phyloP scores from a whole-genome alignment of 1,140 invertebrate species.

The Cheumatopsyche charites region DNA sequence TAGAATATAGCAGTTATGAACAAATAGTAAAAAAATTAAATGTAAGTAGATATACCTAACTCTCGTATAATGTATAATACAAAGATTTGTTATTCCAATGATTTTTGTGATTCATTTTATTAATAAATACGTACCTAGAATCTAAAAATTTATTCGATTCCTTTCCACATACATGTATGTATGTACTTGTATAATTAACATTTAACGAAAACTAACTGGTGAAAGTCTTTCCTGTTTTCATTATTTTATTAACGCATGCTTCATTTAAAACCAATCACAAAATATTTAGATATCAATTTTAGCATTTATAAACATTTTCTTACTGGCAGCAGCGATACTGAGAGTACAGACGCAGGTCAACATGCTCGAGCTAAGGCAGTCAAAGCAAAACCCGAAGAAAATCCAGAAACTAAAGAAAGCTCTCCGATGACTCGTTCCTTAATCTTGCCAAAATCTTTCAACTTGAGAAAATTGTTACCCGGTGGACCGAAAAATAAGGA shows the following conservation, averaged over 20 bases:
- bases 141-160: too few species aligned
- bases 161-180: too few species aligned
- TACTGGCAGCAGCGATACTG: constrained; percentile 45
- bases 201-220: too few species aligned
- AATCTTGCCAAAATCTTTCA: constrained; percentile 32
- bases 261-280: neutral
- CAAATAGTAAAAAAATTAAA: too few species aligned
- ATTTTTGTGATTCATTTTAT: too few species aligned
- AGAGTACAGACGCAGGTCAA: constrained; percentile 40
- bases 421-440: constrained; percentile 34
- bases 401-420: constrained; percentile 36
- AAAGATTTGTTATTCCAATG: too few species aligned
- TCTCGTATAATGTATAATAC: too few species aligned
- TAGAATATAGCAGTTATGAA: too few species aligned
- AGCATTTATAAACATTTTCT: constrained; percentile 3
- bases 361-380: constrained; percentile 19
- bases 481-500: constrained; percentile 45
- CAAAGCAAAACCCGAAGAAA: constrained; percentile 19
- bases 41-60: too few species aligned
- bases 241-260: neutral
- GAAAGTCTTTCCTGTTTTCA: too few species aligned
- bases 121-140: too few species aligned
- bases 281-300: constrained; percentile 9
- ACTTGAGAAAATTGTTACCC: constrained; percentile 40
- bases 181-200: too few species aligned